Evolutionary conservation across 2,113 vertebrate genomes (phyloP), one percentile per base, ranked within the genome.

Genomic region (Pontoporia blainvillei): DNA sequence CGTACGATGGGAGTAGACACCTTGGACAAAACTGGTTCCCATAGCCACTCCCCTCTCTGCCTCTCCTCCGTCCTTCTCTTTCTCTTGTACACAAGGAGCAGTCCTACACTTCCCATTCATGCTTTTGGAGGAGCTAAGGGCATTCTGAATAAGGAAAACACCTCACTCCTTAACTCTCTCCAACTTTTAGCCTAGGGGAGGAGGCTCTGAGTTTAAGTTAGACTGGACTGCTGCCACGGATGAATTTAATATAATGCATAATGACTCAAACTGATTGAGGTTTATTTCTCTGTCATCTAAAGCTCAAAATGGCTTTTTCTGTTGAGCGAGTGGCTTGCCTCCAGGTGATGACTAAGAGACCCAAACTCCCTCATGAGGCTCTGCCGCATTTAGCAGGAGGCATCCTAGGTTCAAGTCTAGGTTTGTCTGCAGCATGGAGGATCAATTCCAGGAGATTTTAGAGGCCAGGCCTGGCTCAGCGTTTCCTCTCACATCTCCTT

Each of bases 201-300:
- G 83, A 46, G 34, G 29, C 20, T 49, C 88, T 39, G 61, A 85
- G 67, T 93, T 88, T 85, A 81, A 59, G 59, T 96, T 93, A 89
- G 84, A 88, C 62, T 64, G 41, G 83, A 31, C 75, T 94, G 88
- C 76, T 81, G 2, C 90, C 85, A 85, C 93, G 72, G 91, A 95
- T 91, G 66, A 75, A 92, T 87, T 82, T 62, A 67, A 96, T 93
- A 57, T 27, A 66, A 72, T n/a, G 12, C 57, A 49, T 76, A 95
- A 86, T 86, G 76, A 87, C 49, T 71, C 82, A 85, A 85, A 41
- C 71, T 75, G 85, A 93, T 78, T 61, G 73, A 90, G 87, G 69
- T 86, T 96, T 78, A 44, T 44, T 95, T 84, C 57, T 73, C 57
- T 90, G 76, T 95, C 86, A 34, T 61, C 27, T 59, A 66, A 69